Evolutionary conservation across 2,113 vertebrate genomes (phyloP).

Genomic region (Dicentrarchus labrax): DNA sequence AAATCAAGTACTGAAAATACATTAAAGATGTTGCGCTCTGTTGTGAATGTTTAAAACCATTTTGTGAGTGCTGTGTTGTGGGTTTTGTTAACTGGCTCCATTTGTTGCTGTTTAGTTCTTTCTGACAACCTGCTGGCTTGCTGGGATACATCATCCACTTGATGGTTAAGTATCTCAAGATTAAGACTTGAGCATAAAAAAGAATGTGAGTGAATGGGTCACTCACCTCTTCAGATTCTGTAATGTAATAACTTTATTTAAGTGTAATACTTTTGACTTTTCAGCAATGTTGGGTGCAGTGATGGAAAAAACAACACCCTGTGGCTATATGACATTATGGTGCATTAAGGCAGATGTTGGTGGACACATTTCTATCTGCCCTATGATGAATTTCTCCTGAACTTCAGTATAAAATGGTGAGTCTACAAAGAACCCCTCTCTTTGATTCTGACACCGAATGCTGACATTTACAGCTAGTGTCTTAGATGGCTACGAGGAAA

Average conservation of each 20-base stretch:
- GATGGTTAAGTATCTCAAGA: background rate
- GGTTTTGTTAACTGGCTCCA: slow-evolving; percentile 34
- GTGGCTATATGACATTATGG: background rate
- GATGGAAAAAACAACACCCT: background rate
- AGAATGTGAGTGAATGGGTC: background rate
- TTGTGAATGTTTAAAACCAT: slow-evolving; percentile 23
- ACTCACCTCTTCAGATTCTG: background rate
- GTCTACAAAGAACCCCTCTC: background rate
- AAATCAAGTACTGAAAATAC: slow-evolving; percentile 8
- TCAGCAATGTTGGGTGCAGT: background rate
- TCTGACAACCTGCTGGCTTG: slow-evolving; percentile 16
- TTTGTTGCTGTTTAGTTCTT: slow-evolving; percentile 35
- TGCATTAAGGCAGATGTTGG: background rate
- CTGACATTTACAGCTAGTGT: background rate
- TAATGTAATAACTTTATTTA: background rate
- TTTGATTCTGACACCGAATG: background rate
- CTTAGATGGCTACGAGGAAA: background rate
- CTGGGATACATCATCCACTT: background rate
- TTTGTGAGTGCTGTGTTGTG: slow-evolving; percentile 36
- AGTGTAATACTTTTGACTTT: background rate
- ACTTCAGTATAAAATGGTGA: background rate
- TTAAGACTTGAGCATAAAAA: background rate
- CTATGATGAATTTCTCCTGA: background rate
- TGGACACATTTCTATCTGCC: background rate
- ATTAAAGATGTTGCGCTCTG: slow-evolving; percentile 30